Conservation (phyloP, 1,140 invertebrate genomes). For the Artemia franciscana region DNA sequence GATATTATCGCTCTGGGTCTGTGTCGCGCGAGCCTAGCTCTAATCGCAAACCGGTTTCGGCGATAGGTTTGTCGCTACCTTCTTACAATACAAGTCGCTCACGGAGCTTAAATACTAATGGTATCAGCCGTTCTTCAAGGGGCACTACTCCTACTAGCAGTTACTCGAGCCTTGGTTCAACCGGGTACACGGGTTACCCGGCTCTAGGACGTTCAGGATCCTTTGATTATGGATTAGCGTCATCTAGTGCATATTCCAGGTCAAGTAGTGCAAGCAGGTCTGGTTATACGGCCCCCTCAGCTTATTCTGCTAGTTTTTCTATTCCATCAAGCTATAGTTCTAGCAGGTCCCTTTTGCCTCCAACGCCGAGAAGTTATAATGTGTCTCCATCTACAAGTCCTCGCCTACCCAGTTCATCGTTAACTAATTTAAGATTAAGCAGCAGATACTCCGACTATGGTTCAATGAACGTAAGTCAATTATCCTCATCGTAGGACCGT, state of each 20-base stretch:
- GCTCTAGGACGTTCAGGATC: not conserved
- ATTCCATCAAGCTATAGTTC: not conserved
- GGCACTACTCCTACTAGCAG: not conserved
- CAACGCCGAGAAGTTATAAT: not conserved
- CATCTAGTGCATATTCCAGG: not conserved
- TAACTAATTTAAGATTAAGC: not conserved
- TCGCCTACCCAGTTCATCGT: not conserved
- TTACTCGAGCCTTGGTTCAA: not conserved
- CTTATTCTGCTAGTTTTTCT: not conserved
- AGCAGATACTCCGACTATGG: not conserved
- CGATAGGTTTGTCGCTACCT: not conserved
- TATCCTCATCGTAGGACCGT: not conserved
- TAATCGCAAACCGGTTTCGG: not conserved
- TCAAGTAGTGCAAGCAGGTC: not conserved
- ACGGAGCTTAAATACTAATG: not conserved
- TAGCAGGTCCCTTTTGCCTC: not conserved
- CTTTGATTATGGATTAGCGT: not conserved
- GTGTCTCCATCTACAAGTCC: not conserved
- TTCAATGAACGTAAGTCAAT: not conserved
- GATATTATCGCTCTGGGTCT: not conserved
- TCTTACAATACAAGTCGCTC: not conserved
- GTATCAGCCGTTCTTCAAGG: not conserved
- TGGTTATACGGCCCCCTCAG: not conserved
- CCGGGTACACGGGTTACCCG: too few species aligned
- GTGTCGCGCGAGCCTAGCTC: not conserved